A percentile compares a stretch with the other conserved stretches of the same genome.
phyloP scores from a whole-genome alignment of 2,113 vertebrate species.

The Cololabis saira region DNA sequence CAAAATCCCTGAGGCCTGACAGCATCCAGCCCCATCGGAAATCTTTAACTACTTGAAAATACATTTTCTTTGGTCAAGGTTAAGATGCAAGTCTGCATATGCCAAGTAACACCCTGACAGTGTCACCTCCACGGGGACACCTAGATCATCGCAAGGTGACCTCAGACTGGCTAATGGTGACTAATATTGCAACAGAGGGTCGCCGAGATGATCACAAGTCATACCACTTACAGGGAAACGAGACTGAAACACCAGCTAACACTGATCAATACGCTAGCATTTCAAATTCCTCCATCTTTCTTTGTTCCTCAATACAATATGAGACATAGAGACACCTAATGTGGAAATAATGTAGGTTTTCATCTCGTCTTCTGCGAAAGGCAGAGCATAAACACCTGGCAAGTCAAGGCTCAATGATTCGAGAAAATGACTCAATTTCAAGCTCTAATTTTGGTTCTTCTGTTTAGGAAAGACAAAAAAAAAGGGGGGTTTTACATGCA shows the following conservation, averaged over 20 bases:
- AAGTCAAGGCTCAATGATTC: constrained; percentile 77
- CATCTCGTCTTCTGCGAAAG: constrained; percentile 49
- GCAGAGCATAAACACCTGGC: constrained; percentile 67
- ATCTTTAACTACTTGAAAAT: constrained; percentile 78
- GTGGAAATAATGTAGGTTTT: constrained; percentile 72
- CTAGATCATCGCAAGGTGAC: constrained; percentile 78
- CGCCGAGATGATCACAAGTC: constrained; percentile 56
- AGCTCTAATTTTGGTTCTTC: constrained; percentile 68
- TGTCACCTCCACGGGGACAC: constrained; percentile 64
- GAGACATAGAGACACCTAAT: constrained; percentile 52
- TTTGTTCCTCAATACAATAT: constrained; percentile 53
- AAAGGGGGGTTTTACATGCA: constrained; percentile 69
- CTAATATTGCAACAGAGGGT: constrained; percentile 69
- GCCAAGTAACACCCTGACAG: constrained; percentile 64
- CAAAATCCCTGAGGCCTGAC: constrained; percentile 55
- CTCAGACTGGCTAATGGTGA: constrained; percentile 73
- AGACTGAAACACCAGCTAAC: constrained; percentile 44
- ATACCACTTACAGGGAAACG: constrained; percentile 61
- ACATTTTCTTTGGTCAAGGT: constrained; percentile 80
- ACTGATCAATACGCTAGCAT: constrained; percentile 68
- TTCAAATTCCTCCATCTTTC: constrained; percentile 65
- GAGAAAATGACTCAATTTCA: constrained; percentile 80
- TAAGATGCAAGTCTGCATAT: constrained; percentile 73
- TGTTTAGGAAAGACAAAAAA: constrained; percentile 69
- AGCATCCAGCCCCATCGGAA: constrained; percentile 59